Conservation (phyloP, 2,797 vertebrate species). For the Artibeus jamaicensis region DNA sequence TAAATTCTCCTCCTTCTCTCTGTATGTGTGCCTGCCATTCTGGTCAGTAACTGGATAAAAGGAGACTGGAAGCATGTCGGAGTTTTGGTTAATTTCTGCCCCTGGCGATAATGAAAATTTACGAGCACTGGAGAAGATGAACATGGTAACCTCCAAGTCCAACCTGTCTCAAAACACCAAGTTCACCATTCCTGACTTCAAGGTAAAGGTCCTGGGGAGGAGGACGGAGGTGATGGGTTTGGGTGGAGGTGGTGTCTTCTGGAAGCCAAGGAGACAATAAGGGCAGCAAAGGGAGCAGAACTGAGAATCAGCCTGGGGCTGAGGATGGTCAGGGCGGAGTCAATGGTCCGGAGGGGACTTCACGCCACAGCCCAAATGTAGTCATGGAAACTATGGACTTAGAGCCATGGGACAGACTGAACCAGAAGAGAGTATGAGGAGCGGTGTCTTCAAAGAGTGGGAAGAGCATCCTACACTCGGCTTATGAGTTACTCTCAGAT, state of each 20-base stretch:
- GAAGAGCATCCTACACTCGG: background rate
- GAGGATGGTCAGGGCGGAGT: accelerated
- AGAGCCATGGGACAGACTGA: background rate
- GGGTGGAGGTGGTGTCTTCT: background rate
- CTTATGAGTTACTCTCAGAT: background rate
- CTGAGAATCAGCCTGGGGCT: background rate
- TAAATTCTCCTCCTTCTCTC: constrained; percentile 39
- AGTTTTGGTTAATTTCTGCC: constrained; percentile 95
- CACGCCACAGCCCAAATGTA: accelerated
- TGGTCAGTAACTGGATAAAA: constrained; percentile 57
- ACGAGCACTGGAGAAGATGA: constrained; percentile 91
- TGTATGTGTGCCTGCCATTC: constrained; percentile 48
- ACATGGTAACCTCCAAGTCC: constrained; percentile 88
- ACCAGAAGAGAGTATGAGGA: too few relatives aligned
- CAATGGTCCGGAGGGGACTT: background rate
- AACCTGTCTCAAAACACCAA: constrained; percentile 89
- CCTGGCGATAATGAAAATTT: constrained; percentile 93
- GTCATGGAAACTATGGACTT: background rate
- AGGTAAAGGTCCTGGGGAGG: constrained; percentile 83
- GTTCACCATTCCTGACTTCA: constrained; percentile 94
- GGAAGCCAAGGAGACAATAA: background rate
- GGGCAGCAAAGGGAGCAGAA: background rate
- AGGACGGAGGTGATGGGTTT: background rate
- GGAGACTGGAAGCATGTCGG: constrained; percentile 85
- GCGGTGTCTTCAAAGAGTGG: background rate